These are phyloP conservation scores for Noturus placidus DNA, from an alignment of 2,113 vertebrate species.

Conservation along the genomic window DNA sequence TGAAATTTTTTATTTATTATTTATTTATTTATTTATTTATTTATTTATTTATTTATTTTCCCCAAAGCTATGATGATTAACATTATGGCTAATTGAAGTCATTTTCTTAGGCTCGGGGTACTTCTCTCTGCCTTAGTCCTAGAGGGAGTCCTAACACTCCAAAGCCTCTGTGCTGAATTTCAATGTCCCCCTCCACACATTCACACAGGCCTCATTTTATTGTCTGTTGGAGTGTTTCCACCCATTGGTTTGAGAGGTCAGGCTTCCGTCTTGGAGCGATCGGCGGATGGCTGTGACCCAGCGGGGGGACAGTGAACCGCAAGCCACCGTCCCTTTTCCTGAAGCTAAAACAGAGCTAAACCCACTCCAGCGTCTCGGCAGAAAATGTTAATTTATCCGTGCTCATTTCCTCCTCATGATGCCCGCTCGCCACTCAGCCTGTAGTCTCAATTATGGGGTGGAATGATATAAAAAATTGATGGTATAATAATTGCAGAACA, in stretches of 20 bases:
- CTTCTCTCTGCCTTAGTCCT: conserved; percentile 67
- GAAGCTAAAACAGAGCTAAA: conserved; percentile 16
- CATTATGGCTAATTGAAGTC: conserved; percentile 96
- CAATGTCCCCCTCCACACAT: conserved; percentile 75
- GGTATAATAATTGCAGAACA: background rate
- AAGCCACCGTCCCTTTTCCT: background rate
- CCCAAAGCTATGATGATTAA: conserved; percentile 97
- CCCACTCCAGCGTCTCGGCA: conserved; percentile 17
- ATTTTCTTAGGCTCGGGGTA: conserved; percentile 82
- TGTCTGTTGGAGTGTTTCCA: conserved; percentile 70
- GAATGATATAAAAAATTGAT: background rate
- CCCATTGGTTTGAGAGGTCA: conserved; percentile 79
- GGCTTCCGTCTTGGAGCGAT: conserved; percentile 73
- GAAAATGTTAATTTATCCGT: conserved; percentile 22
- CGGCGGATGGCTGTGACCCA: conserved; percentile 69
- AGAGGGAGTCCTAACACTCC: conserved; percentile 73
- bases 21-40: conserved; percentile 60
- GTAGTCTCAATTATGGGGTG: background rate
- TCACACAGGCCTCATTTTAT: conserved; percentile 76
- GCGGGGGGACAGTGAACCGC: conserved; percentile 51
- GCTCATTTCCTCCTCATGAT: conserved; percentile 32
- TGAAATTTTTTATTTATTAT: conserved; percentile 77
- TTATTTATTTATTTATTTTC: conserved; percentile 64
- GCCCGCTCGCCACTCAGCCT: conserved; percentile 5
- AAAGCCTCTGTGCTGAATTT: conserved; percentile 74